Evolutionary conservation across 2,113 vertebrate species (phyloP).

Genomic region (Crotophaga sulcirostris): DNA sequence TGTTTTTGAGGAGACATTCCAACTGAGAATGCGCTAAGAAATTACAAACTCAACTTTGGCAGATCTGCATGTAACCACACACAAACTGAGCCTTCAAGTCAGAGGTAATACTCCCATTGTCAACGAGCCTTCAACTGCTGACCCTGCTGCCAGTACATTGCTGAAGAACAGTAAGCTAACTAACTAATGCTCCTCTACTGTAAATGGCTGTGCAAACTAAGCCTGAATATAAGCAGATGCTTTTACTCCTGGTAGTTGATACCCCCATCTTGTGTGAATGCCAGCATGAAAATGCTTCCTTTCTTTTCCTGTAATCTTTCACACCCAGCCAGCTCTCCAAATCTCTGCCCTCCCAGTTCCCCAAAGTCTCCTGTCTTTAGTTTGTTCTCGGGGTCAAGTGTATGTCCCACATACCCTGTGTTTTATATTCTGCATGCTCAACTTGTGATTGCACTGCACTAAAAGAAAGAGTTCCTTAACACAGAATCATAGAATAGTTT

Average conservation of each 20-base stretch:
- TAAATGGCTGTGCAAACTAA: not conserved
- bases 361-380: not conserved
- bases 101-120: not conserved
- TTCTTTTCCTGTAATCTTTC: not conserved
- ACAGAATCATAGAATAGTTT: not conserved
- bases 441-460: not conserved
- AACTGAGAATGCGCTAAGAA: not conserved
- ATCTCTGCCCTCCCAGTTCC: not conserved
- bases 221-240: not conserved
- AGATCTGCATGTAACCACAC: not conserved
- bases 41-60: not conserved
- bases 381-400: not conserved
- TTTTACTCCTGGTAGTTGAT: not conserved
- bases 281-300: not conserved
- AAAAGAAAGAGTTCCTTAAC: not conserved
- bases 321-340: not conserved
- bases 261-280: not conserved
- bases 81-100: not conserved
- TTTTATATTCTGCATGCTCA: not conserved
- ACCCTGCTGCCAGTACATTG: not conserved
- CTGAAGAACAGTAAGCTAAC: not conserved
- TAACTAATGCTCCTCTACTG: not conserved
- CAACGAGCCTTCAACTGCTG: not conserved
- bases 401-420: not conserved
- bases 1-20: not conserved